phyloP scores from a whole-genome alignment of 2,888 invertebrate genomes.

The Lasioglossum malachurum region DNA sequence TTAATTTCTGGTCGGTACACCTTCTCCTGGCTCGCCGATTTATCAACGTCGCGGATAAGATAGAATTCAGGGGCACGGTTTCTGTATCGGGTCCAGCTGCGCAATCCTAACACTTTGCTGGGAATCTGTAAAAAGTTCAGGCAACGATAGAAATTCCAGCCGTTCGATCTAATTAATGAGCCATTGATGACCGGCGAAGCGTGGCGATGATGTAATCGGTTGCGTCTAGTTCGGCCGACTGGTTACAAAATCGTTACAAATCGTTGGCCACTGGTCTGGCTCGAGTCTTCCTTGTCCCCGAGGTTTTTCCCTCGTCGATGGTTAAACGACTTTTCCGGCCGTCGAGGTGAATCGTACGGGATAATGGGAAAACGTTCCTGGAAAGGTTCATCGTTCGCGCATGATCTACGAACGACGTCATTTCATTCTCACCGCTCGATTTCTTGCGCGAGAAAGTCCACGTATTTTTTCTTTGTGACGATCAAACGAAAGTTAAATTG shows the following conservation, averaged over 20 bases:
- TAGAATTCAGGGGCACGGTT: constrained; percentile 13
- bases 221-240: constrained; percentile 42
- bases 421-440: constrained; percentile 52
- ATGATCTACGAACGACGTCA: constrained; percentile 43
- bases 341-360: constrained; percentile 8
- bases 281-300: not conserved
- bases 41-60: constrained; percentile 15
- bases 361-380: constrained; percentile 24
- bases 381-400: constrained; percentile 39
- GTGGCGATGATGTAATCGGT: constrained; percentile 35
- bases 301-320: not conserved
- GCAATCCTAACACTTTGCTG: not conserved
- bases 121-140: constrained; percentile 5
- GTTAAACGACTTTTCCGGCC: constrained; percentile 22
- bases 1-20: constrained; percentile 37
- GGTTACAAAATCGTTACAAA: constrained; percentile 49
- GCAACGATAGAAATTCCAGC: constrained; percentile 12
- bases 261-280: not conserved
- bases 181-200: constrained; percentile 42
- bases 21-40: constrained; percentile 11
- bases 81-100: not conserved
- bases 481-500: constrained; percentile 56
- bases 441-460: constrained; percentile 59
- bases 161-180: constrained; percentile 43
- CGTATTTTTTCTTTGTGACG: constrained; percentile 37